Percentiles rank a stretch among this genome's conserved stretches.
Conservation (phyloP, 2,888 invertebrate species). For the Napeogenes sylphis region DNA sequence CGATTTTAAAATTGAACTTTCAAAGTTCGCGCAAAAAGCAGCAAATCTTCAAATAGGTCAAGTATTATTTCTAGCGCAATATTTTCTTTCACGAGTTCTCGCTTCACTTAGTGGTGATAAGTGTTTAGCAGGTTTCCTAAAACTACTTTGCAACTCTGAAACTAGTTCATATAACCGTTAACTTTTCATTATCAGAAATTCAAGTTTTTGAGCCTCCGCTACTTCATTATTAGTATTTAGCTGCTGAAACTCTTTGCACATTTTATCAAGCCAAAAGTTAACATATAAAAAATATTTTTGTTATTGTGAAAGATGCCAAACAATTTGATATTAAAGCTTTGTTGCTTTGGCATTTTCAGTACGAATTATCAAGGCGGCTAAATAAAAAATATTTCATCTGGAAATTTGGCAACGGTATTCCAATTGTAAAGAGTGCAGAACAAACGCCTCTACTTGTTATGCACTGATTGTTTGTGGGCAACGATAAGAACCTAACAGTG, state of each 20-base stretch:
- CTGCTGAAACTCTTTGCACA: no score
- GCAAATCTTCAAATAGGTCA: conserved; percentile 5
- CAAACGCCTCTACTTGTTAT: conserved; percentile 57
- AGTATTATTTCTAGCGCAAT: conserved; percentile 3
- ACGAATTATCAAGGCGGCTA: conserved; percentile 17
- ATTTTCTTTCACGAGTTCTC: conserved; percentile 13
- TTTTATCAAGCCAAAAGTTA: neutral
- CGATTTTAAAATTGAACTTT: neutral
- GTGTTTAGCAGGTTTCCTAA: conserved; percentile 20
- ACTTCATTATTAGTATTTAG: neutral
- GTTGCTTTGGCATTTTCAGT: neutral
- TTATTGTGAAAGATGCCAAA: no score
- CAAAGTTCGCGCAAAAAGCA: neutral
- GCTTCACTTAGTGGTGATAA: conserved; percentile 17
- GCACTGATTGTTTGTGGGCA: conserved; percentile 55
- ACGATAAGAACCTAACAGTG: conserved; percentile 52
- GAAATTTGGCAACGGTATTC: conserved; percentile 40
- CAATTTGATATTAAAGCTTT: neutral
- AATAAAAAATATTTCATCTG: conserved; percentile 26
- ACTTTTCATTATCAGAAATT: conserved; percentile 21
- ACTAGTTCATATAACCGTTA: conserved; percentile 22
- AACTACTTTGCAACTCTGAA: conserved; percentile 15
- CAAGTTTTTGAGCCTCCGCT: neutral
- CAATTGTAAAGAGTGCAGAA: conserved; percentile 37
- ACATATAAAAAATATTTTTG: neutral